Evolutionary conservation across 35 echinoderm and acorn worm genomes (phyloP).

Genomic region (Strongylocentrotus purpuratus): DNA sequence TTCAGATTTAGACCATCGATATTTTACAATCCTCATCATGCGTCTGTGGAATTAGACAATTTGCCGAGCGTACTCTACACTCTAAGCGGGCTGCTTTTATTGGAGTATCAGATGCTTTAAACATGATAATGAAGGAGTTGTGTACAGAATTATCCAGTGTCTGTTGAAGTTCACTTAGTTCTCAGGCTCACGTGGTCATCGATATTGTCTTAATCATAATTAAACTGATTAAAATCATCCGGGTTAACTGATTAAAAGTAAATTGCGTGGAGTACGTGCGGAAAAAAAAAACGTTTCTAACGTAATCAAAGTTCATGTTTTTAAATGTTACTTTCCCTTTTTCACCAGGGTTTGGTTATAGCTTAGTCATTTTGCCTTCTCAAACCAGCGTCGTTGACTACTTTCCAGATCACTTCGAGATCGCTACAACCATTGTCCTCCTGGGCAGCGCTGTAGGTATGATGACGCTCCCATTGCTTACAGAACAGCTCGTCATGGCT

Average conservation of each 20-base stretch:
- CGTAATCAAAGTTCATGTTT: no score
- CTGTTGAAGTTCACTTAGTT: no score
- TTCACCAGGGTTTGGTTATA: background rate
- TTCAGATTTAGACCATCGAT: no score
- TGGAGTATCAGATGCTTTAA: no score
- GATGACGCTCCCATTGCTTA: background rate
- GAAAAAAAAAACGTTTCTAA: background rate
- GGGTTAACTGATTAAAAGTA: background rate
- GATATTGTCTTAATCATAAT: background rate
- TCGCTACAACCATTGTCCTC: background rate
- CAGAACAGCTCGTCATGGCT: background rate
- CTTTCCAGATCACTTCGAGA: conserved; percentile 30
- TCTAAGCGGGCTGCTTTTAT: no score
- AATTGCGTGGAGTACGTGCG: background rate
- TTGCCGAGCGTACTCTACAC: no score
- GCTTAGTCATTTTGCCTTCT: background rate
- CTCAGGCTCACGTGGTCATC: background rate
- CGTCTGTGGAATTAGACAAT: no score
- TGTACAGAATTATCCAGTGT: no score
- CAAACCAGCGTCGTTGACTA: background rate
- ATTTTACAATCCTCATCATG: no score
- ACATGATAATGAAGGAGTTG: no score
- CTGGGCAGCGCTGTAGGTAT: background rate
- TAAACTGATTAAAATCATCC: background rate
- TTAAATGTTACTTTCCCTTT: background rate